Percentiles rank a stretch among this genome's conserved stretches.
Conservation (phyloP, 2,113 vertebrate species). For the Brachypteracias leptosomus region DNA sequence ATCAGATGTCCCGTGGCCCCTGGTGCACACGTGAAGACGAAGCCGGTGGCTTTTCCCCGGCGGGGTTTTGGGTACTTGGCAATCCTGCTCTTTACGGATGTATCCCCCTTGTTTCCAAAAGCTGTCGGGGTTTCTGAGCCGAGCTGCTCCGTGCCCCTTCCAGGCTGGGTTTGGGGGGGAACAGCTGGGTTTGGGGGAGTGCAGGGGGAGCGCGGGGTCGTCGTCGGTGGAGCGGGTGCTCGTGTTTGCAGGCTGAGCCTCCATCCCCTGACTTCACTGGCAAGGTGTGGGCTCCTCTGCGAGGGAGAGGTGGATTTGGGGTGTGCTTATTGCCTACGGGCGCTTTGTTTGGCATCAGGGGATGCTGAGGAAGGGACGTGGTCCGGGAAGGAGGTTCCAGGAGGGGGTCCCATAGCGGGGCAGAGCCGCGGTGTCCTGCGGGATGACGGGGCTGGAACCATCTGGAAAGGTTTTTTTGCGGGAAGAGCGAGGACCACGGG, state of each 20-base stretch:
- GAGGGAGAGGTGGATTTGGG: conserved; percentile 6
- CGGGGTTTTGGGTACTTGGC: conserved; percentile 29
- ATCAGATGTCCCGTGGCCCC: conserved; percentile 58
- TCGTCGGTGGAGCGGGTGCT: background rate
- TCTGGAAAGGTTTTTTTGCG: conserved; percentile 86
- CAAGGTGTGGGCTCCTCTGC: conserved; percentile 27
- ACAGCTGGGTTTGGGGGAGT: background rate
- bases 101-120: background rate
- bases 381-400: background rate
- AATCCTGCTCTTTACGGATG: conserved; percentile 8
- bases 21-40: conserved; percentile 16
- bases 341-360: background rate
- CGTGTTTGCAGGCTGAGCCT: background rate
- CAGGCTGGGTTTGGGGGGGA: background rate
- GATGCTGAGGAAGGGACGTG: rapidly evolving
- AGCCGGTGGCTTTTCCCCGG: background rate
- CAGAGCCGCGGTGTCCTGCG: conserved; percentile 51
- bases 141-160: background rate
- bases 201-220: background rate
- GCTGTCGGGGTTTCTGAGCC: background rate
- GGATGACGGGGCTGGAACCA: conserved; percentile 78
- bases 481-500: conserved; percentile 77
- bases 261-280: background rate
- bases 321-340: conserved; percentile 27
- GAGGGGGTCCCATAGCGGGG: background rate